Base-by-base conservation (phyloP, 92 coral and sea anemone species). In the Phenganax stokvisi region DNA sequence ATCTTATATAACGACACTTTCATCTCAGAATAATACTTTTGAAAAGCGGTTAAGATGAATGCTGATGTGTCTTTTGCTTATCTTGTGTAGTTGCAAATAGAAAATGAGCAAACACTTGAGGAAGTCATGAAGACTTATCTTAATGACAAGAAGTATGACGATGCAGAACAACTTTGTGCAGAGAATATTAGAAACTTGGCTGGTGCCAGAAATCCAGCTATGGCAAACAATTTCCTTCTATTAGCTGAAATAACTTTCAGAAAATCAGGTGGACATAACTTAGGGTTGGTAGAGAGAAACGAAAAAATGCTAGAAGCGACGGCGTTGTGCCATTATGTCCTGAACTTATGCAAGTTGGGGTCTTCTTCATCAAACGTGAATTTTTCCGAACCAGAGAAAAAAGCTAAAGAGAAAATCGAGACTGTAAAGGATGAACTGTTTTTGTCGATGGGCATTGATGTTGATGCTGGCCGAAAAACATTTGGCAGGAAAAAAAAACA, bases 241-340 rank as follows among this genome's bases (percentile, higher is more conserved):
- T 57, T 72, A n/a, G 76, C 76, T n/a, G 56, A 72, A 54, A 51
- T 72, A n/a, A 31, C 52, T 51, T 72, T 28, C 6, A 25, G 76
- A 72, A 72, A 72, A 72, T 31, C 76, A 8, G 76, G 47, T 6
- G 17, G 56, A 51, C 20, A 13, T 72, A 9, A 51, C 56, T 3
- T 72, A 31, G 56, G 58, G 47, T 51, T 72, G 76, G 28, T 72
- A 31, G 76, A 31, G 27, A 51, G 56, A 54, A 72, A 72, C 56
- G 15, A 72, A 55, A 31, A 31, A 57, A 72, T 72, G 54, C 57
- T 72, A 9, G 56, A 72, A 51, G 76, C 76, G 3, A 51, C 57
- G 27, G 76, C 76, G 57, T 72, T 72, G 57, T 72, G 76, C 56
- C 57, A 72, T 72, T 72, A 72, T 31, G 57, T 51, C 56, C 58